These are phyloP conservation scores for Capromys pilorides DNA, from an alignment of 2,797 vertebrate genomes.

Conservation along the genomic window DNA sequence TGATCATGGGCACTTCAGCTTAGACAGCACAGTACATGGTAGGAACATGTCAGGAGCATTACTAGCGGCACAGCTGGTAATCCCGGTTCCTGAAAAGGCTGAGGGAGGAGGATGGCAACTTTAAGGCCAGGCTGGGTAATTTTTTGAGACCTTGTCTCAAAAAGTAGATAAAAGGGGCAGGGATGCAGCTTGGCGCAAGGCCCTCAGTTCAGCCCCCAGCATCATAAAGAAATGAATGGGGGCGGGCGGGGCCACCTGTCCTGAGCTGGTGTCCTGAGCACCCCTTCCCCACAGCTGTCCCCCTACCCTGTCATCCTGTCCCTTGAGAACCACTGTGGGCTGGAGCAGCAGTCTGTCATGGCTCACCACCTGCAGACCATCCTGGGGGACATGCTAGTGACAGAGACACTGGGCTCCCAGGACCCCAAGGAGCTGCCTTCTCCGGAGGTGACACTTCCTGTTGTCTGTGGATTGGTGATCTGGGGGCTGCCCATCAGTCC, in stretches of 20 bases:
- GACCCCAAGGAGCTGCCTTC: slow-evolving; percentile 89
- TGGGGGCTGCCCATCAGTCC: neutral
- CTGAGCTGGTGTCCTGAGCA: slow-evolving; percentile 36
- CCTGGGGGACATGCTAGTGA: slow-evolving; percentile 92
- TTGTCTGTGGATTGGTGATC: neutral
- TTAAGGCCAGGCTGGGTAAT: neutral
- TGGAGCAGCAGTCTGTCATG: slow-evolving; percentile 96
- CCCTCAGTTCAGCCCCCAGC: neutral
- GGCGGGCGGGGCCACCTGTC: neutral
- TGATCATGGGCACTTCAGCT: neutral
- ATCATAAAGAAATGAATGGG: neutral
- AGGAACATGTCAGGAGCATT: neutral
- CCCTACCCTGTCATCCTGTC: slow-evolving; percentile 92
- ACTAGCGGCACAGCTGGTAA: neutral
- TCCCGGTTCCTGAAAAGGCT: neutral
- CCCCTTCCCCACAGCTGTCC: slow-evolving; percentile 77
- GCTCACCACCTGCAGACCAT: slow-evolving; percentile 92
- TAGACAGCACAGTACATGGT: neutral
- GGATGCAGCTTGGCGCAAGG: neutral
- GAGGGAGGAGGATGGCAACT: neutral
- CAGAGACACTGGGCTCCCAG: slow-evolving; percentile 85
- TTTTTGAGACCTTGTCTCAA: neutral
- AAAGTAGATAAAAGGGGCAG: neutral
- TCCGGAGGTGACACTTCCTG: slow-evolving; percentile 89
- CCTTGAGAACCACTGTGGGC: slow-evolving; percentile 97